phyloP scores from a whole-genome alignment of 2,888 invertebrate species.

The Amphipoea lucens region DNA sequence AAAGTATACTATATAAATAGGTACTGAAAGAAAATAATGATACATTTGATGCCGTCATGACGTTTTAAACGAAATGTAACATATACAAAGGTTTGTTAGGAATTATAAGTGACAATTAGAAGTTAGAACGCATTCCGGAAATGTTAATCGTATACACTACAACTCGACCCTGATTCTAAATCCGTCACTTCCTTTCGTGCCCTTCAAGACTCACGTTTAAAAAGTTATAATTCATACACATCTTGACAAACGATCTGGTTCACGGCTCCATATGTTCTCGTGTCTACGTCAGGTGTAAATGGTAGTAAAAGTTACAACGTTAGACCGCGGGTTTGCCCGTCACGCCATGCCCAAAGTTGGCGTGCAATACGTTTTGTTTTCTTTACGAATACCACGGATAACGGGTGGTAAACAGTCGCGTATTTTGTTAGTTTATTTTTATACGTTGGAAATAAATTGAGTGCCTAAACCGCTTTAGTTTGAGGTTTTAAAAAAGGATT shows the following conservation, averaged over 20 bases:
- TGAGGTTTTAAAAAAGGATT: conserved; percentile 57
- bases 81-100: not conserved
- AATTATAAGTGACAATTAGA: not conserved
- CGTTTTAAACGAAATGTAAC: not conserved
- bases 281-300: conserved; percentile 67
- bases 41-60: not conserved
- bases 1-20: not conserved
- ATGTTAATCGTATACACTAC: not conserved
- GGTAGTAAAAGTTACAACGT: conserved; percentile 70
- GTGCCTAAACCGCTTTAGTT: conserved; percentile 64
- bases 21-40: not conserved
- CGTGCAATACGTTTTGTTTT: conserved; percentile 72
- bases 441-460: conserved; percentile 66
- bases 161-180: not conserved
- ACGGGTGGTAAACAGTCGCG: conserved; percentile 69
- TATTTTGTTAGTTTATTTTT: conserved; percentile 67
- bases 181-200: not conserved
- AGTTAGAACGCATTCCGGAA: not conserved
- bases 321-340: conserved; percentile 69
- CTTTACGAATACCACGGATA: conserved; percentile 69
- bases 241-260: conserved; percentile 56
- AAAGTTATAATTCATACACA: conserved; percentile 53
- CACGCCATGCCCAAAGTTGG: conserved; percentile 72
- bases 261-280: conserved; percentile 54
- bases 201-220: conserved; percentile 5